Base-by-base conservation (phyloP, 2,113 vertebrate genomes). In the Pelusios castaneus region DNA sequence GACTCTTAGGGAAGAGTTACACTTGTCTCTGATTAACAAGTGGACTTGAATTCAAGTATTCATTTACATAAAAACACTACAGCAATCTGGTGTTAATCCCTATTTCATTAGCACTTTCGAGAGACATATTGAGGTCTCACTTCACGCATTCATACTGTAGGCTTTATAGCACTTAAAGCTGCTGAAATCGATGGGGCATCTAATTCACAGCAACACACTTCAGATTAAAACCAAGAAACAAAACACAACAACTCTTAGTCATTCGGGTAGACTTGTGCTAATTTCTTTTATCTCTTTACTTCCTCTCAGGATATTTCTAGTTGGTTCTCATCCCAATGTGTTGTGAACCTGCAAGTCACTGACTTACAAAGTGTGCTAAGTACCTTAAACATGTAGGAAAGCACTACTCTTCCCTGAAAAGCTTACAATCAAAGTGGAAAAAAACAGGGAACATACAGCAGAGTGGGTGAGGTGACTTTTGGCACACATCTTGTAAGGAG, bases 71-170 rank as follows among this genome's bases (percentile, higher is more conserved):
- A 70, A 84, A 94, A 82, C 25, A 10, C 29, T 29, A 29, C 11
- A 87, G 9, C 2, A 16, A 7, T 84, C 87, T 85, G 86, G 21
- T 51, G 27, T 34, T 58, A 91, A 94, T 22, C 58, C 10, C 9
- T 49, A 16, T 76, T 49, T 54, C 82, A 90, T 87, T 91, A 84
- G 22, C 80, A 87, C 9, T 5, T 90, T 79, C 17, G 24, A 89
- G 80, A 85, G n/a, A 73, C 43, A 63, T 67, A 92, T 87, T 88
- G 90, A 94, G 41, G 80, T 88, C 82, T 85, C 60, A 41, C 76
- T 85, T 60, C 10, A 13, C 86, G 82, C 84, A 85, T 82, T 79
- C 52, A 89, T 76, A 70, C 3, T 38, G 6, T 34, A 88, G 3
- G 2, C 81, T 89, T 73, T 89, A 34, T 67, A 76, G 85, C 58